Percentiles rank a stretch among this genome's conserved stretches.
These are phyloP conservation scores for Cenopis cana DNA, from an alignment of 2,888 invertebrate genomes.

Conservation along the genomic window DNA sequence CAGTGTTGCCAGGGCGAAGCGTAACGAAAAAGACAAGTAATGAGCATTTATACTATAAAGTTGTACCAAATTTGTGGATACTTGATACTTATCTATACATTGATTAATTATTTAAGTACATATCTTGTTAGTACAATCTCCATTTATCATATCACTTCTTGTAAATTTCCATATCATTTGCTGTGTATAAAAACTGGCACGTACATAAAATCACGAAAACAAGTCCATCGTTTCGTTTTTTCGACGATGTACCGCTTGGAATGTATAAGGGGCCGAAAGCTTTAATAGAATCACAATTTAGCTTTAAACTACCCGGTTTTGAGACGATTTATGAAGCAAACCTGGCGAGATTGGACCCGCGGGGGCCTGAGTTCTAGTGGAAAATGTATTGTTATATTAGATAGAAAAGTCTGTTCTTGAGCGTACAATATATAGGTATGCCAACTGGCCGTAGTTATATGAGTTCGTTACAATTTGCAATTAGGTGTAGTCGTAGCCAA, in stretches of 20 bases:
- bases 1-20: conserved; percentile 74
- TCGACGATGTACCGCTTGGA: conserved; percentile 47
- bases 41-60: conserved; percentile 77
- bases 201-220: conserved; percentile 72
- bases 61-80: conserved; percentile 76
- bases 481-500: conserved; percentile 79
- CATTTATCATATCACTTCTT: conserved; percentile 83
- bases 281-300: conserved; percentile 67
- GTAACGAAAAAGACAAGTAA: conserved; percentile 81
- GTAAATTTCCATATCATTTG: conserved; percentile 83
- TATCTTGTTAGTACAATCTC: conserved; percentile 83
- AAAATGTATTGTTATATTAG: conserved; percentile 66
- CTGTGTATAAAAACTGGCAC: conserved; percentile 71
- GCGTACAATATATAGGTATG: conserved; percentile 67
- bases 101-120: conserved; percentile 78
- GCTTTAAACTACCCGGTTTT: conserved; percentile 62
- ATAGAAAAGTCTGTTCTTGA: conserved; percentile 64
- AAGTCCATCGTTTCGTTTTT: conserved; percentile 58
- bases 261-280: conserved; percentile 64
- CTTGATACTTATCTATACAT: conserved; percentile 56
- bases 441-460: conserved; percentile 75
- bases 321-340: conserved; percentile 64
- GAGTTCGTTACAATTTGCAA: conserved; percentile 76
- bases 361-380: conserved; percentile 76
- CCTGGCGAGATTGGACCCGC: conserved; percentile 51